Base-by-base conservation (phyloP, 2,797 vertebrate species). In the Syndactyla subalaris region DNA sequence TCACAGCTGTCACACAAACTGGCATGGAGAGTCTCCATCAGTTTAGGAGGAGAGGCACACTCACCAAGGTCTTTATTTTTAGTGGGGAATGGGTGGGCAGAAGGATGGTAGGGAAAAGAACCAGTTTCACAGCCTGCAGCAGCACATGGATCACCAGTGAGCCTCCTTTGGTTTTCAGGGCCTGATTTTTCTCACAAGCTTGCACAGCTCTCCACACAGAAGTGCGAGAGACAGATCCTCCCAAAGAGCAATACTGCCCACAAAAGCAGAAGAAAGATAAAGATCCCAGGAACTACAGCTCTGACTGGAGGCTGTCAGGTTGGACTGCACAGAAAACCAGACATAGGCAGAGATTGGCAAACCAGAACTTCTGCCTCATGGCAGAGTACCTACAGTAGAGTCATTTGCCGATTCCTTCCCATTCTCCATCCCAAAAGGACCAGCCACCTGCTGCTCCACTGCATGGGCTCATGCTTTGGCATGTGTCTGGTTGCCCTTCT, bases 141-240 rank as follows among this genome's bases (percentile, higher is more conserved):
- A 68, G 19, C 58, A 48, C 1, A 0, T 7, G 14, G 18, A 34
- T 76, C 20, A 75, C 10, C 36, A 46, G 8, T 19, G 38, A 84
- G 9, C 20, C 9, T 45, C 29, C 38, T 43, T 14, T 14, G 5
- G 3, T 38, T 77, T 70, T 66, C 6, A 18, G 55, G 10, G 85
- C 43, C 12, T 19, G 9, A 45, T 36, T 91, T 73, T 85, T 59
- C 48, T 45, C 24, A 8, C 21, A 43, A 23, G 17, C 41, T 78
- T 12, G 1, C 17, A 26, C 0, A 48, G 61, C 14, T 41, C 30
- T 76, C n/a, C n/a, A 48, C 19, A 12, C 4, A 61, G 27, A 12
- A 65, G 21, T 46, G 58, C 29, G 7, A 81, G 23, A 74, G 79
- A 71, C 5, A 73, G 49, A 72, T 32, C 9, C 6, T 43, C 19